A percentile compares a stretch with the other conserved stretches of the same genome.
These are phyloP conservation scores for Rhabditoides inermis DNA, from an alignment of 2,888 invertebrate species.

Conservation along the genomic window DNA sequence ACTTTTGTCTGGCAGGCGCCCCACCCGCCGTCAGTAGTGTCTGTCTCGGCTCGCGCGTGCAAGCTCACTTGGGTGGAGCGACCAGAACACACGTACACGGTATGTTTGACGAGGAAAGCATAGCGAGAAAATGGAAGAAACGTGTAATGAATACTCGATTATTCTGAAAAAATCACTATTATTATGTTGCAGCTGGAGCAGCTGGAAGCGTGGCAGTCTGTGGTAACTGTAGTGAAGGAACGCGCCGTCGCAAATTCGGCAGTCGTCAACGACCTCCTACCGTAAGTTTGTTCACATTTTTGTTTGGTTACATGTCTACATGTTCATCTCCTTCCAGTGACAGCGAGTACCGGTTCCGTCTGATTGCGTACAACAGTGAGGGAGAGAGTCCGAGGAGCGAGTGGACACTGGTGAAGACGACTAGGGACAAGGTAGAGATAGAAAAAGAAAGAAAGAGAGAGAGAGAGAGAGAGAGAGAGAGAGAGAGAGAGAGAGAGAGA, in stretches of 20 bases:
- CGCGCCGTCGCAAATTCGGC: not conserved
- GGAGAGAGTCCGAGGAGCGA: slow-evolving; percentile 12
- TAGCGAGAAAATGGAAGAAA: not conserved
- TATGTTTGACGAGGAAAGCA: not conserved
- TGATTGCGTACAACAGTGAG: slow-evolving; percentile 15
- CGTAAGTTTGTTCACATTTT: slow-evolving; percentile 3
- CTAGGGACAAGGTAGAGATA: too few relatives aligned
- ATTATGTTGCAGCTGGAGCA: too few relatives aligned
- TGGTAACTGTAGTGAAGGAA: slow-evolving; percentile 5
- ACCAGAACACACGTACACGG: slow-evolving; percentile 13
- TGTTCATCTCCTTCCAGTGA: not conserved
- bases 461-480: too few relatives aligned
- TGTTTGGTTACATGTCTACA: not conserved
- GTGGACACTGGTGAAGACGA: too few relatives aligned
- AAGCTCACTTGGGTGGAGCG: slow-evolving; percentile 16
- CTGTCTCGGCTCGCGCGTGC: slow-evolving; percentile 7
- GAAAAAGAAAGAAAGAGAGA: too few relatives aligned
- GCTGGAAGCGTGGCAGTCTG: not conserved
- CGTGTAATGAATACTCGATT: not conserved
- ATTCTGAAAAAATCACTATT: not conserved
- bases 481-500: too few relatives aligned
- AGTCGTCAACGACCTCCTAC: slow-evolving; percentile 8
- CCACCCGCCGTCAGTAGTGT: not conserved
- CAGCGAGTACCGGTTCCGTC: slow-evolving; percentile 35
- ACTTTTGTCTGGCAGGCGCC: not conserved